phyloP scores from a whole-genome alignment of 2,888 invertebrate genomes.

The Scaptomyza polygonia region DNA sequence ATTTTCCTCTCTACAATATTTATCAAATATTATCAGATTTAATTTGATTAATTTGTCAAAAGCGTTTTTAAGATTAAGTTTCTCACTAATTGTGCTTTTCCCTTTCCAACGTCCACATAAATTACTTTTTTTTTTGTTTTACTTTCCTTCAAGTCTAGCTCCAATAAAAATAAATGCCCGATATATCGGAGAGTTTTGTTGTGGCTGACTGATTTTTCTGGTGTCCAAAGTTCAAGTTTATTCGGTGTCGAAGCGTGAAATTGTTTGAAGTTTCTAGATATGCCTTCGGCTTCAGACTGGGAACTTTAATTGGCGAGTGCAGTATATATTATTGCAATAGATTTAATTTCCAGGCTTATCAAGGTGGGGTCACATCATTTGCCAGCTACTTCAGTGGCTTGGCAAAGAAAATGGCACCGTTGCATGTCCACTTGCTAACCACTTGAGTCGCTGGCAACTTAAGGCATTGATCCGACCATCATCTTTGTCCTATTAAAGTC shows the following conservation, averaged over 20 bases:
- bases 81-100: neutral
- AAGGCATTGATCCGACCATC: slow-evolving; percentile 52
- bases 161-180: slow-evolving; percentile 23
- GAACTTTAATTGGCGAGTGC: slow-evolving; percentile 11
- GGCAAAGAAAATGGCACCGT: slow-evolving; percentile 10
- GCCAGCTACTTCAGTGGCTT: no score
- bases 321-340: slow-evolving; percentile 19
- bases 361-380: no score
- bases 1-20: neutral
- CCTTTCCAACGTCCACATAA: neutral
- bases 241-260: slow-evolving; percentile 41
- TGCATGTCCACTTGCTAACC: slow-evolving; percentile 3
- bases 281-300: slow-evolving; percentile 12
- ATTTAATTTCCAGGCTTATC: no score
- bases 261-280: slow-evolving; percentile 28
- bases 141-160: slow-evolving; percentile 1
- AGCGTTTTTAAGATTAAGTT: neutral
- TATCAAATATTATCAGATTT: neutral
- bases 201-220: slow-evolving; percentile 22
- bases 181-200: slow-evolving; percentile 12
- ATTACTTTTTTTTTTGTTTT: neutral
- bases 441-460: slow-evolving; percentile 19
- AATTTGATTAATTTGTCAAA: neutral
- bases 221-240: slow-evolving; percentile 18
- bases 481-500: slow-evolving; percentile 65